Base-by-base conservation (phyloP, 2,888 invertebrate genomes). In the Scrobipalpa atriplicella region DNA sequence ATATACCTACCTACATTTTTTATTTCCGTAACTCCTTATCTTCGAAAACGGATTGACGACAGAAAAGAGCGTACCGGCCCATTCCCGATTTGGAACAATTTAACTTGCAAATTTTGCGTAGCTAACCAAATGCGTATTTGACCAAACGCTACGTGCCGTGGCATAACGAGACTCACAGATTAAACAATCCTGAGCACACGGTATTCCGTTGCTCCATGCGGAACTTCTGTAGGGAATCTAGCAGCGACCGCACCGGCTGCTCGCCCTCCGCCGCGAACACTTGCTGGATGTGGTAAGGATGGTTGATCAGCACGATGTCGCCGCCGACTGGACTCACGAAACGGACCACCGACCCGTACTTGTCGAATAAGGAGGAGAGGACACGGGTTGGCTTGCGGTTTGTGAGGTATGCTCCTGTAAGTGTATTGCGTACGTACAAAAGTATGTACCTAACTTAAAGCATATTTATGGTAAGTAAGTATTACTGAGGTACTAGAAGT, bases 321-420 rank as follows among this genome's bases (percentile, higher is more conserved):
- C 93, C 93, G 0, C 95, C 94, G 56, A 95, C 88, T 0, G 95
- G 95, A 36, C 95, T 95, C 21, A 94, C 93, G 63, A 95, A 90
- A 64, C 95, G 93, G 9, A 95, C 95, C 1, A 95, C 93, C 0
- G 95, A 95, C 0, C 95, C 95, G 71, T 95, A 95, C 70, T 91
- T 86, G 64, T 92, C 90, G 69, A 92, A 93, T 0, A 93, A 76
- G 6, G 77, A 73, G 0, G 92, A 85, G 3, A 91, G 74, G 68
- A 81, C 84, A 69, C 81, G 84, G 29, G 85, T 29, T 0, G 87
- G 82, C 62, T 83, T 87, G 67, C 80, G 83, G 9, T 79, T 79
- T 62, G 76, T 82, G 13, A 87, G 67, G 65, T 81, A 84, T 8
- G 84, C 75, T 13, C 84, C 91, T 92, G 72, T 39, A 75, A 75